These are phyloP conservation scores for Bufotes viridis DNA, from an alignment of 2,797 vertebrate genomes.

Conservation along the genomic window DNA sequence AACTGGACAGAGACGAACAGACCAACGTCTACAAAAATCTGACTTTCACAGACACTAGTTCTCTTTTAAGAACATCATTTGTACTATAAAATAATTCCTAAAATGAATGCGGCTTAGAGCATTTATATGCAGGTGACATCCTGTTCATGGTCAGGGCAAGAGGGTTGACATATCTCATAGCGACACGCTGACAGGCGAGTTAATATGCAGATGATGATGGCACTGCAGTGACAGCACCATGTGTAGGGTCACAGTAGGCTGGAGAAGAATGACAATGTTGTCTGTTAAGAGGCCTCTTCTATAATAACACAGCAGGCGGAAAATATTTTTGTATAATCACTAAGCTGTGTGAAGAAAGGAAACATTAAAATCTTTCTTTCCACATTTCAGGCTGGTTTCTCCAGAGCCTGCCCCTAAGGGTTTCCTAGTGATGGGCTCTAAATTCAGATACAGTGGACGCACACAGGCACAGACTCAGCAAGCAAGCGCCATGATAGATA, in stretches of 20 bases:
- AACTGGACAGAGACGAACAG: too few species aligned
- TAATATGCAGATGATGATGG: slow-evolving; percentile 4
- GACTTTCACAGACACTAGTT: not conserved
- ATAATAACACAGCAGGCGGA: not conserved
- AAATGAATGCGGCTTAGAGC: not conserved
- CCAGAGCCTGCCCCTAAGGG: slow-evolving; percentile 97
- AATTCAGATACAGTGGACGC: slow-evolving; percentile 96
- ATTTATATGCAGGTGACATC: slow-evolving; percentile 10
- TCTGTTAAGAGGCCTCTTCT: not conserved
- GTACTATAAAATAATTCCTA: not conserved
- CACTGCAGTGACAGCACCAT: slow-evolving; percentile 8
- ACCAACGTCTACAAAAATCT: too few species aligned
- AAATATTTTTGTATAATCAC: not conserved
- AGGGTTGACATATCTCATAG: slow-evolving; percentile 6
- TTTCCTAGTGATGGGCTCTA: slow-evolving; percentile 98
- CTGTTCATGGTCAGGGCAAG: not conserved
- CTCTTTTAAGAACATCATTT: not conserved
- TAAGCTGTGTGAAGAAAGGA: not conserved
- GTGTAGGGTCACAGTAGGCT: not conserved
- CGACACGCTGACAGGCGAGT: not conserved
- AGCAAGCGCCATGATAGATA: slow-evolving; percentile 93
- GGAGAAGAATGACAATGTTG: not conserved
- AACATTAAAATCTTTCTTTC: not conserved
- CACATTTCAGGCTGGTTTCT: slow-evolving; percentile 84
- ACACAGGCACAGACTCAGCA: slow-evolving; percentile 96